Base-by-base conservation (phyloP, 1,140 invertebrate genomes). In the Berghia stephanieae region DNA sequence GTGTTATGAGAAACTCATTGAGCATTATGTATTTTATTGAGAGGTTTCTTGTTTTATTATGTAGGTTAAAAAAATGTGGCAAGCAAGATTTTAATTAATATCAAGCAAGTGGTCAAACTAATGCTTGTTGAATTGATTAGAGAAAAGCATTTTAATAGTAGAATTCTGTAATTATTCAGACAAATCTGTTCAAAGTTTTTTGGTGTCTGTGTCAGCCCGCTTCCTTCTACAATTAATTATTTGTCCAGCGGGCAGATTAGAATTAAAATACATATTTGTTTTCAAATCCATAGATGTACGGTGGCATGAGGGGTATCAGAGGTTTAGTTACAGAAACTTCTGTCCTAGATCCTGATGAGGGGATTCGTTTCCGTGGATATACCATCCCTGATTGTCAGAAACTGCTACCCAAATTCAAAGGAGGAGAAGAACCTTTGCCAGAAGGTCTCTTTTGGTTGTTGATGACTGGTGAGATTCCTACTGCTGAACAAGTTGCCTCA, bases 381-480 rank as follows among this genome's bases (percentile, higher is more conserved):
- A 96, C 95, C 63, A 98, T 99, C 86, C 96, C 96, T 13, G 96
- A 99, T 87, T 98, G 96, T 88, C 96, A 97, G 87, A 94, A 98
- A 85, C 84, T 94, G 0, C 88, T 99, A 79, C 97, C 97, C 1
- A 97, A 96, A 86, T 96, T 94, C 6, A 85, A 92, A 44, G 95
- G 94, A 34, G 96, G 97, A 42, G 89, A 91, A 24, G 96, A 98
- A 86, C 97, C 97, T 1, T 91, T 98, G 31, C 97, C 97, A 6
- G 97, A 99, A 90, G 97, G 95, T 89, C 92, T 98, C 0, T 99
- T 98, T 91, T 99, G 97, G 97, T 92, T 98, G 10, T 91, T 99
- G 71, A 92, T 96, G 70, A 98, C 97, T 78, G 96, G 97, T 8
- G 94, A 98, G 57, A 92, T 98, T 57, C 97, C 97, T 66, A 95